A percentile compares a stretch with the other conserved stretches of the same genome.
Evolutionary conservation across 1,140 invertebrate genomes (phyloP).

Genomic region (Neuroterus valhalla): DNA sequence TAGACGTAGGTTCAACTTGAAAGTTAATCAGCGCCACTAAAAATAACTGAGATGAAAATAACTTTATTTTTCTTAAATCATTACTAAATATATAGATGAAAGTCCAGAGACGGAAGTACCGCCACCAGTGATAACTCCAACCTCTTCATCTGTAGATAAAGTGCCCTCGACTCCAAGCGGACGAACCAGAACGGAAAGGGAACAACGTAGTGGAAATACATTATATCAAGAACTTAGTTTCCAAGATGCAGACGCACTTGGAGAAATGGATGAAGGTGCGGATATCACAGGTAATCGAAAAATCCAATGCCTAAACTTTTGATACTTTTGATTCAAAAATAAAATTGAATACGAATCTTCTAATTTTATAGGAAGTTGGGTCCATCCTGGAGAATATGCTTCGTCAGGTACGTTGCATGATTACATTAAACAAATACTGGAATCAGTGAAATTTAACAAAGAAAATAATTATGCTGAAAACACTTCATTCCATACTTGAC

Average conservation of each 20-base stretch:
- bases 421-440: conserved; percentile 22
- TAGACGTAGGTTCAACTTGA: conserved; percentile 61
- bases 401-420: conserved; percentile 90
- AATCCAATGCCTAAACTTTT: no score
- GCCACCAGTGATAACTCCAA: conserved; percentile 74
- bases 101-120: conserved; percentile 75
- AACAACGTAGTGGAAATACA: conserved; percentile 92
- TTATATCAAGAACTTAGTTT: conserved; percentile 95
- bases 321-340: not conserved
- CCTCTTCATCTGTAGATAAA: conserved; percentile 71
- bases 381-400: conserved; percentile 98
- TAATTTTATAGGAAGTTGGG: conserved; percentile 88
- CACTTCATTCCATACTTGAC: no score
- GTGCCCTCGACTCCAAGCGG: conserved; percentile 74
- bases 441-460: no score
- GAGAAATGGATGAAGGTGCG: conserved; percentile 88
- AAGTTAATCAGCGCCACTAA: conserved; percentile 11
- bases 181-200: conserved; percentile 88
- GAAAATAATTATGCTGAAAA: no score
- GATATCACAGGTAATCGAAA: conserved; percentile 96
- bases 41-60: not conserved
- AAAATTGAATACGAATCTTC: not conserved
- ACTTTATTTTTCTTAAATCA: not conserved
- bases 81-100: conserved; percentile 56
- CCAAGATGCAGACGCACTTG: conserved; percentile 86